Evolutionary conservation across 2,888 invertebrate genomes (phyloP), one percentile per base, ranked within the genome.

Genomic region (Lasioglossum figueresi): DNA sequence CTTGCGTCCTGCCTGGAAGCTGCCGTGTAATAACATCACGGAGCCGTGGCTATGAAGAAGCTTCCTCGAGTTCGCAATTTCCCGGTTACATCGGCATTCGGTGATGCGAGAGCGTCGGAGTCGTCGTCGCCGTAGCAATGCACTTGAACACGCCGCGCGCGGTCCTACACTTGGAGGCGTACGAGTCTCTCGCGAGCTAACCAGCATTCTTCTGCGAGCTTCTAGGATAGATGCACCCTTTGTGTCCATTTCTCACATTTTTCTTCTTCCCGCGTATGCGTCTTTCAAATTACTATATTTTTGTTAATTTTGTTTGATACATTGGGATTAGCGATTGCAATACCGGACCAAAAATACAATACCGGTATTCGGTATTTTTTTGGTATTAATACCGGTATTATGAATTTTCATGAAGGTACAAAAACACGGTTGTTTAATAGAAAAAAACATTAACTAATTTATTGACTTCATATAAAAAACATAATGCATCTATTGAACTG

Each of bases 11-110:
- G 66, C 59, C 66, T 79, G 63, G 76, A 73, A 82, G 80, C 79
- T 79, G 84, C 52, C 80, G 83, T 80, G 85, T 85, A 88, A 88
- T 85, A 88, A 88, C 85, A 80, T 43, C 79, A 63, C 73, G 59
- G 45, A 82, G 72, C 66, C 63, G 76, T 80, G 80, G 88, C 84
- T 87, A 80, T 76, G 88, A 85, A 81, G 77, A 79, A 85, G 80
- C 85, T 84, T 80, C 82, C 79, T 31, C 81, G 79, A 81, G 77
- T 77, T 86, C 80, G 86, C 86, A 88, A 88, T 88, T 88, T 88
- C 83, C 76, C 84, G 75, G 86, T 86, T 88, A 88, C 79, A 77
- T 74, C 78, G 78, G 70, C 45, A 83, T 82, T 76, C 77, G 45
- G 66, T 43, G 88, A 80, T 66, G 66, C 66, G 23, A 23, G 66